Percentiles rank a stretch among this genome's conserved stretches.
These are phyloP conservation scores for Phyllostomus hastatus DNA, from an alignment of 2,113 vertebrate genomes.

Conservation along the genomic window DNA sequence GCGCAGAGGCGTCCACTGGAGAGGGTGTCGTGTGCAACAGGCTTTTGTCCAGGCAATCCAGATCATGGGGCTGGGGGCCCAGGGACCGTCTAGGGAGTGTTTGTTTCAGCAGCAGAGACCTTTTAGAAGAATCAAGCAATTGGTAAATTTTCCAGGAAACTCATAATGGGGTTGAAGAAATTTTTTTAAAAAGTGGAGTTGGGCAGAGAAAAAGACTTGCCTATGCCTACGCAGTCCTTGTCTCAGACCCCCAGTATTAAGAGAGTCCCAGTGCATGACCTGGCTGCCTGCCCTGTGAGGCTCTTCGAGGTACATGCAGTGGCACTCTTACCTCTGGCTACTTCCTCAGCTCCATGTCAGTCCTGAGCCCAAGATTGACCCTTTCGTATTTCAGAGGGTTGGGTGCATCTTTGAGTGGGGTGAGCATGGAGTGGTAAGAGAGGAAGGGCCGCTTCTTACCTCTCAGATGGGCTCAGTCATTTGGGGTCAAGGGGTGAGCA, in stretches of 20 bases:
- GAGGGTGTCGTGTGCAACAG: neutral
- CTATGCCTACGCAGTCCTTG: neutral
- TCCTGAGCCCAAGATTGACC: neutral
- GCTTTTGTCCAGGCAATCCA: neutral
- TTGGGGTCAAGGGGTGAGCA: neutral
- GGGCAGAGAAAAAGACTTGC: neutral
- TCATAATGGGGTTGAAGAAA: neutral
- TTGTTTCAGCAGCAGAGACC: neutral
- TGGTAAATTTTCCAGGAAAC: neutral
- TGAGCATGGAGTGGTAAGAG: neutral
- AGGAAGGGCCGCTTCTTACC: neutral
- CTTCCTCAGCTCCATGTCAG: neutral
- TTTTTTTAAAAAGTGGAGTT: neutral
- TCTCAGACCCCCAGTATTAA: neutral
- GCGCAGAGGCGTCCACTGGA: neutral
- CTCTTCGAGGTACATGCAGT: neutral
- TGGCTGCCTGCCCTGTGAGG: neutral
- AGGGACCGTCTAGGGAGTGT: neutral
- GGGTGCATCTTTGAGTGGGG: neutral
- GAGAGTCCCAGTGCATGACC: neutral
- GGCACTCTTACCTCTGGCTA: neutral
- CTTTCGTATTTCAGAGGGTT: neutral
- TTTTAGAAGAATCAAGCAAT: neutral
- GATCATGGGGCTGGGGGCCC: fast-evolving
- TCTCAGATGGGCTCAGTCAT: neutral